These are phyloP conservation scores for Ibidorhyncha struthersii DNA, from an alignment of 2,113 vertebrate species.

Conservation along the genomic window DNA sequence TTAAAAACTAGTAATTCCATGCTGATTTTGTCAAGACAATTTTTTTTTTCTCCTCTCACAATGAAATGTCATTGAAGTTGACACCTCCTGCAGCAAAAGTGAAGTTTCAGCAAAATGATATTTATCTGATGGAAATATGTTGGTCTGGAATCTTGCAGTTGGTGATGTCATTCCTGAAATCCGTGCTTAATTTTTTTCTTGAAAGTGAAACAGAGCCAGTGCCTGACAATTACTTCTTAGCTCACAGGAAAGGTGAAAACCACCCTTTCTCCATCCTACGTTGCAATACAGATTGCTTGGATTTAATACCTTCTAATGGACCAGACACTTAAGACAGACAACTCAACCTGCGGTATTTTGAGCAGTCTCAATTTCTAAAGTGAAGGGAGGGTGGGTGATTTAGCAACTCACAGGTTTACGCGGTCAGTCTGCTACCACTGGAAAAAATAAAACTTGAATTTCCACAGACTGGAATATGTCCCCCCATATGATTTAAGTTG, in stretches of 20 bases:
- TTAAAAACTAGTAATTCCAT: not conserved
- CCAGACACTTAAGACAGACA: not conserved
- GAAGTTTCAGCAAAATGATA: not conserved
- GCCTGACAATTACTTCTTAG: not conserved
- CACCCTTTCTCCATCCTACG: not conserved
- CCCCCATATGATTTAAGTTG: not conserved
- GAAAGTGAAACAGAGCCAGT: not conserved
- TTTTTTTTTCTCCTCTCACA: not conserved
- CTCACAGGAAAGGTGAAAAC: not conserved
- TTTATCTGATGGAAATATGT: not conserved
- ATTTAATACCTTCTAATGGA: not conserved
- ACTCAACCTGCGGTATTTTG: not conserved
- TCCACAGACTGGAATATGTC: not conserved
- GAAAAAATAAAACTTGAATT: not conserved
- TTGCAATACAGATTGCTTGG: not conserved
- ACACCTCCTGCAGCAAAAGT: not conserved
- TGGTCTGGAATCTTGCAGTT: not conserved
- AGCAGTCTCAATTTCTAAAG: not conserved
- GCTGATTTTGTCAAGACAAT: not conserved
- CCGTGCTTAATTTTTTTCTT: not conserved
- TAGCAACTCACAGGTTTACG: not conserved
- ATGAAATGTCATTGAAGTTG: not conserved
- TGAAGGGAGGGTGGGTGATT: not conserved
- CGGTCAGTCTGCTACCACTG: not conserved
- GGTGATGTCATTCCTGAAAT: not conserved